These are phyloP conservation scores for Brachypalpus laphriformis DNA, from an alignment of 2,888 invertebrate species.

Conservation along the genomic window DNA sequence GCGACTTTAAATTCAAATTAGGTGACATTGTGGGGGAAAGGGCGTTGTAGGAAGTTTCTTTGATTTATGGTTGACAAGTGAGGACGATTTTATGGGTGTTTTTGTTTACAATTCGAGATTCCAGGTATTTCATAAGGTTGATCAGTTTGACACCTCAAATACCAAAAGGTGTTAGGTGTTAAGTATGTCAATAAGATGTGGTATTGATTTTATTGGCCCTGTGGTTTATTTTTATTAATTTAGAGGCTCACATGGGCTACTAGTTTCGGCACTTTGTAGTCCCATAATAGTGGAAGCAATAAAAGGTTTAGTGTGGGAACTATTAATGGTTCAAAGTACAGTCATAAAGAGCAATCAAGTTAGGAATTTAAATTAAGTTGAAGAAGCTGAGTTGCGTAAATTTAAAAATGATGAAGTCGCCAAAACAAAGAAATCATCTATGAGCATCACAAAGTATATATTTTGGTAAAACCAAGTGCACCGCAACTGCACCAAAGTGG, in stretches of 20 bases:
- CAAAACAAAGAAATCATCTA: too few species aligned
- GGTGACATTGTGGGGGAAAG: neutral
- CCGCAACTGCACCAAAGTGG: too few species aligned
- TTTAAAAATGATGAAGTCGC: too few species aligned
- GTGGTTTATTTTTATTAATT: neutral
- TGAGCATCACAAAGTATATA: too few species aligned
- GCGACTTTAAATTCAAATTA: neutral
- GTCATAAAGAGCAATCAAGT: neutral
- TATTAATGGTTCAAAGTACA: neutral
- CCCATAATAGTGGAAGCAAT: neutral
- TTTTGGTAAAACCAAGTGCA: too few species aligned
- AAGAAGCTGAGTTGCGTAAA: too few species aligned
- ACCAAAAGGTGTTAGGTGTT: neutral
- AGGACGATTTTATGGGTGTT: neutral
- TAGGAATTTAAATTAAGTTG: too few species aligned
- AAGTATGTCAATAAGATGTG: neutral
- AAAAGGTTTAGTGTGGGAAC: neutral
- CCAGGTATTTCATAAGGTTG: neutral
- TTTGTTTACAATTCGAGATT: neutral
- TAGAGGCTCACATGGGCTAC: neutral
- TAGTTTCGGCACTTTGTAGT: neutral
- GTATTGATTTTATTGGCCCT: neutral
- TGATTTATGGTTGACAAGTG: constrained; percentile 1
- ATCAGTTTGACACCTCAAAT: neutral
- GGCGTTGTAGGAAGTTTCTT: constrained; percentile 23